A percentile compares a stretch with the other conserved stretches of the same genome.
Conservation (phyloP, 2,797 vertebrate species). For the Gila robusta region DNA sequence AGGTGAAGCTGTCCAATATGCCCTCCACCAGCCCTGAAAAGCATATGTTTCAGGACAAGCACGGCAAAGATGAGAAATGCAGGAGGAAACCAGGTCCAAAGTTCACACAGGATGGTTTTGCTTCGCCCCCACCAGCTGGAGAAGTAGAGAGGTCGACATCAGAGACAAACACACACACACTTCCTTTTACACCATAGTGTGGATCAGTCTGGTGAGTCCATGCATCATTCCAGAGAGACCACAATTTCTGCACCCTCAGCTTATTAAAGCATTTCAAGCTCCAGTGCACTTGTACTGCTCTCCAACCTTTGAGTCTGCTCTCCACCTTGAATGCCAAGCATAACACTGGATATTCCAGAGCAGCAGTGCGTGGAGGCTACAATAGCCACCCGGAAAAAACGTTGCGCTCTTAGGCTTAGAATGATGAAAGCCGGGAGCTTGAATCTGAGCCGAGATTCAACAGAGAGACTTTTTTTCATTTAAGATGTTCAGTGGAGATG, state of each 20-base stretch:
- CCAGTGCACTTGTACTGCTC: conserved; percentile 56
- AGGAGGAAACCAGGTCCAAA: conserved; percentile 12
- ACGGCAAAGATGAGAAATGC: conserved; percentile 36
- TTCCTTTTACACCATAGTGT: conserved; percentile 38
- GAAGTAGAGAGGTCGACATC: background rate
- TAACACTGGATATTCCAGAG: conserved; percentile 74
- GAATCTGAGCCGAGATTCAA: conserved; percentile 49
- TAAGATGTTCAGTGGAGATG: conserved; percentile 48
- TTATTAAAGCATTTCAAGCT: conserved; percentile 64
- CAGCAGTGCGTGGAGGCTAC: conserved; percentile 71
- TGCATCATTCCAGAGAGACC: conserved; percentile 55
- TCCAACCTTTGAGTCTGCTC: conserved; percentile 71
- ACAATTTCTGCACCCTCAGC: conserved; percentile 60
- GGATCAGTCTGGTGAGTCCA: conserved; percentile 50
- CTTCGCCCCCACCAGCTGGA: conserved; percentile 23
- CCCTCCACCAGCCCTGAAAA: background rate
- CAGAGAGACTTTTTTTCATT: conserved; percentile 42
- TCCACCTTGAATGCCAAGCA: conserved; percentile 78
- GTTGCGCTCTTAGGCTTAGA: conserved; percentile 43
- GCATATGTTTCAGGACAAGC: conserved; percentile 5
- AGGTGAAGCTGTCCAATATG: conserved; percentile 31
- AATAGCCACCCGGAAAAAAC: conserved; percentile 62
- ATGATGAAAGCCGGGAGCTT: conserved; percentile 51
- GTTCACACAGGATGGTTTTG: conserved; percentile 26
- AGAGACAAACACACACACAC: conserved; percentile 24